Percentiles rank a stretch among this genome's conserved stretches.
Conservation (phyloP, 2,113 vertebrate genomes). For the Heliornis fulica region DNA sequence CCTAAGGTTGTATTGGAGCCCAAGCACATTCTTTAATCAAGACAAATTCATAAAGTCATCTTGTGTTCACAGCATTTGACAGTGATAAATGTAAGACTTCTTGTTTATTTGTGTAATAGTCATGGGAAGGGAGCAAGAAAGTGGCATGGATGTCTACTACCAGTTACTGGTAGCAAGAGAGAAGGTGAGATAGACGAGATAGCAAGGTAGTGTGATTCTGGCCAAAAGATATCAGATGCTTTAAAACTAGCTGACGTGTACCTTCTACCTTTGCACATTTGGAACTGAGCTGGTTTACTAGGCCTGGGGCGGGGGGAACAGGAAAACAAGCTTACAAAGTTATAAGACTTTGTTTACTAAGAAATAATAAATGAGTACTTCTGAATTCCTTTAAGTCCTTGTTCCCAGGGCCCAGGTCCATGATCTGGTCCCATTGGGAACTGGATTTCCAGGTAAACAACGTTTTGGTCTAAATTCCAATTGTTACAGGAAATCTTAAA, state of each 20-base stretch:
- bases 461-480: background rate
- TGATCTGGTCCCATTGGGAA: background rate
- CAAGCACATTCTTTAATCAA: background rate
- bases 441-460: constrained; percentile 4
- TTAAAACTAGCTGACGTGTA: background rate
- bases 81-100: background rate
- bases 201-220: background rate
- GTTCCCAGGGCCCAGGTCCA: background rate
- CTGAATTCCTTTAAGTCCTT: background rate
- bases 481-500: background rate
- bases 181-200: background rate
- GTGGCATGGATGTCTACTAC: background rate
- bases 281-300: background rate
- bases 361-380: background rate
- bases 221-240: background rate
- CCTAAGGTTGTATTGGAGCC: background rate
- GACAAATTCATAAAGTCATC: background rate
- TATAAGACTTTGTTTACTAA: background rate
- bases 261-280: too few relatives aligned
- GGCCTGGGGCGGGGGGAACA: background rate
- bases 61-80: background rate
- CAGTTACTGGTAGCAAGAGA: background rate
- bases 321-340: background rate
- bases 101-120: background rate
- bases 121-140: background rate